Base-by-base conservation (phyloP, 2,888 invertebrate genomes). In the Lutraria lutraria region DNA sequence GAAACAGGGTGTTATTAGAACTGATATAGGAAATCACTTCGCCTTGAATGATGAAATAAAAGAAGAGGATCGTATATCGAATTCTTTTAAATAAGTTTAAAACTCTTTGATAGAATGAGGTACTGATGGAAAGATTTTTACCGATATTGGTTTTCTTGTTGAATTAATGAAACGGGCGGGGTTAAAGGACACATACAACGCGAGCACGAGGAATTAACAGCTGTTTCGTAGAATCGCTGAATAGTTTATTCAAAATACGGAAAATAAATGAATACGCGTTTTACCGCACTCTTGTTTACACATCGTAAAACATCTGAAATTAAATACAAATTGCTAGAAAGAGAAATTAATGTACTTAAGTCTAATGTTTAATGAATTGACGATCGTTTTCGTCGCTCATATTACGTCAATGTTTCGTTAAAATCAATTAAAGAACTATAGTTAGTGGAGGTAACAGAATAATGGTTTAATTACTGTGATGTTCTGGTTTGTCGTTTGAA, bases 401-500 rank as follows among this genome's bases (percentile, higher is more conserved):
- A 25, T 68, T 68, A 25, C 63, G 25, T 68, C 25, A 25, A 25
- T 68, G 8, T 25, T 68, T 68, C 4, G 21, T 12, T 12, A 68
- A 68, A 68, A 68, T 25, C 63, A 68, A 68, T 68, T 68, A 68
- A 68, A n/a, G 63, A 25, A 68, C 63, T 25, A 68, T n/a, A 25
- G 25, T 68, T 25, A 0, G n/a, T 13, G 25, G 63, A 25, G 63
- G 63, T n/a, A 25, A 25, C n/a, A n/a, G 13, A 25, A 25, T 68
- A 68, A 68, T 68, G n/a, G 63, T 68, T n/a, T 68, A 25, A 68
- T 68, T 68, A 68, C 12, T 25, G 63, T n/a, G 63, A 68, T 68
- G 25, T 25, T 12, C 63, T n/a, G n/a, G 63, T 25, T 68, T 68
- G 63, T 68, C 63, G 63, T 13, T 25, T 25, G 63, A 68, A 68